Evolutionary conservation across 2,113 vertebrate species (phyloP).

Genomic region (Ia io): DNA sequence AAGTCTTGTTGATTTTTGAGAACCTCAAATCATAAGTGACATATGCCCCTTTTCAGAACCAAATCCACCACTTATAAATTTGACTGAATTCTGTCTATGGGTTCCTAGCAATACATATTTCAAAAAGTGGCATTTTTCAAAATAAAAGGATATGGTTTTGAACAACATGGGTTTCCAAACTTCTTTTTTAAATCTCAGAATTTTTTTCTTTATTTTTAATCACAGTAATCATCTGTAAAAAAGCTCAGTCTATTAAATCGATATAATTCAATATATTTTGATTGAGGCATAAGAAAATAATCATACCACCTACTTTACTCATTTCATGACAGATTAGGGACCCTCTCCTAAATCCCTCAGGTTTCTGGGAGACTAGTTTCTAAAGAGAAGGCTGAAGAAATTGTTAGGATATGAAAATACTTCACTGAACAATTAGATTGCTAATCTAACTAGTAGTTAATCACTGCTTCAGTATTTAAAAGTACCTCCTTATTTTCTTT

Average conservation of each 20-base stretch:
- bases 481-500: not conserved
- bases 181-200: not conserved
- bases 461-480: not conserved
- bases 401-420: not conserved
- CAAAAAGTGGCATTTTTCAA: not conserved
- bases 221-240: not conserved
- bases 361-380: not conserved
- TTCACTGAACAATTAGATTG: not conserved
- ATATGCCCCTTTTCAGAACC: not conserved
- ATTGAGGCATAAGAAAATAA: not conserved
- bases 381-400: not conserved
- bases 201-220: not conserved
- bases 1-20: not conserved
- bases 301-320: not conserved
- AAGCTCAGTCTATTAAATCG: not conserved
- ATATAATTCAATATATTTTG: not conserved
- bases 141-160: not conserved
- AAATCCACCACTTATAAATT: constrained; percentile 14
- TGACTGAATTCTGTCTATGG: not conserved
- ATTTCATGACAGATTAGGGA: not conserved
- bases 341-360: not conserved
- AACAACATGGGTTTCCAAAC: not conserved
- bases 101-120: not conserved
- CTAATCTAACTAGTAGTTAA: not conserved
- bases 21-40: not conserved